phyloP scores from a whole-genome alignment of 1,140 invertebrate genomes.

The Lordiphosa clarofinis region DNA sequence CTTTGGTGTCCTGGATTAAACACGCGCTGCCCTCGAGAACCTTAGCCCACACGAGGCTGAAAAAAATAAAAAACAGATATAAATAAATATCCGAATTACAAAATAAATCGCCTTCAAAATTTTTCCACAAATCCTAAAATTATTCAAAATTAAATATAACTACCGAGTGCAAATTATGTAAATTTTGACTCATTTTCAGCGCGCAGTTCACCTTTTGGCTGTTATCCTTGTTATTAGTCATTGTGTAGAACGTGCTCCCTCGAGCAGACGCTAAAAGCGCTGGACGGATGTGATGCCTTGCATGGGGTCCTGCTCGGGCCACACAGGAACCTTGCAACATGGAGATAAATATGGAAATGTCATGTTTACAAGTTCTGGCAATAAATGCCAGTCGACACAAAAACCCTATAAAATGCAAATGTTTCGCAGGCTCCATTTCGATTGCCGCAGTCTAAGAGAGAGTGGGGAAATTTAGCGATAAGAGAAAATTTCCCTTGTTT shows the following conservation, averaged over 20 bases:
- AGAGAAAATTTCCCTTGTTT: conserved; percentile 45
- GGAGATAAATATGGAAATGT: conserved; percentile 60
- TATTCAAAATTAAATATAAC: conserved; percentile 59
- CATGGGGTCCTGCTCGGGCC: conserved; percentile 2
- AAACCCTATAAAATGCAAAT: conserved; percentile 39
- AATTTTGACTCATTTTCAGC: conserved; percentile 35
- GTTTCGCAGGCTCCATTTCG: conserved; percentile 12
- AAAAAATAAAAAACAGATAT: conserved; percentile 6
- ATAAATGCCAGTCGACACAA: conserved; percentile 47
- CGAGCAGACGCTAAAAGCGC: background rate
- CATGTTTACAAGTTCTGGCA: conserved; percentile 58
- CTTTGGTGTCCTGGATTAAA: conserved; percentile 29
- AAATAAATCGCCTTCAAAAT: conserved; percentile 55
- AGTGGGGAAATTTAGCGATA: conserved; percentile 16
- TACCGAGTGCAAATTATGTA: conserved; percentile 46
- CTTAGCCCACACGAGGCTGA: background rate
- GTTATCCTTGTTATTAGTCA: conserved; percentile 34
- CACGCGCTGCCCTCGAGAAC: conserved; percentile 4
- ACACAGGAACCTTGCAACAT: conserved; percentile 20
- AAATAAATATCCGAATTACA: conserved; percentile 29
- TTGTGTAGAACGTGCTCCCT: conserved; percentile 30
- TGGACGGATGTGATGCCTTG: conserved; percentile 21
- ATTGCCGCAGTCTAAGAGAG: conserved; percentile 2
- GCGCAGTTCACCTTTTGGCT: conserved; percentile 32
- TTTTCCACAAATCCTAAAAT: conserved; percentile 53